Conservation (phyloP, 2,888 invertebrate species). For the Drosophila acutilabella region DNA sequence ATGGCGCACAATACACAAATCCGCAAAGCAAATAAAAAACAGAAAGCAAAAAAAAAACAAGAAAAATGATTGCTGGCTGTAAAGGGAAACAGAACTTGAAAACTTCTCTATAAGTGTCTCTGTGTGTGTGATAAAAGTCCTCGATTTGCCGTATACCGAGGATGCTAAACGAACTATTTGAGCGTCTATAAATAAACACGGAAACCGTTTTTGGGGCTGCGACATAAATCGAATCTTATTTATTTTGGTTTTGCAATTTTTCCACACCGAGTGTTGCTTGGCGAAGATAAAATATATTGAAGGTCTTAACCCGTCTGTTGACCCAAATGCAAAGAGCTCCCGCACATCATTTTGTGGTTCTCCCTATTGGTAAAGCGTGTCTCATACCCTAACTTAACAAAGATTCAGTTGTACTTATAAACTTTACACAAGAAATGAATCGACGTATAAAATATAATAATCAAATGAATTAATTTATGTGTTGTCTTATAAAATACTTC, state of each 20-base stretch:
- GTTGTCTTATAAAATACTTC: no score
- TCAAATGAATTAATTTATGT: no score
- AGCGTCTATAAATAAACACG: conserved; percentile 74
- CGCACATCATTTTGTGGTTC: conserved; percentile 61
- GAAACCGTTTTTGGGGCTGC: conserved; percentile 51
- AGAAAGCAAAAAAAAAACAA: conserved; percentile 33
- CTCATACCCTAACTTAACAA: conserved; percentile 42
- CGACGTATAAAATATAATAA: no score
- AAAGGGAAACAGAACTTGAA: conserved; percentile 45
- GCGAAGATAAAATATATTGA: conserved; percentile 77
- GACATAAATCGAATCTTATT: conserved; percentile 80
- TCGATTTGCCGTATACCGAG: conserved; percentile 18
- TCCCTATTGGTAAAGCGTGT: conserved; percentile 30
- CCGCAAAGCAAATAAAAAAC: conserved; percentile 69
- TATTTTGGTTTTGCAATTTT: conserved; percentile 75
- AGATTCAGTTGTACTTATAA: background rate
- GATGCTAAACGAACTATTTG: conserved; percentile 73
- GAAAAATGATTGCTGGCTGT: conserved; percentile 67
- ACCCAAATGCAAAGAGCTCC: conserved; percentile 38
- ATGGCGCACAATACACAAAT: conserved; percentile 69
- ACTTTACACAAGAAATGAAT: background rate
- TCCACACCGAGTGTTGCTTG: conserved; percentile 66
- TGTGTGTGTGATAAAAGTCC: conserved; percentile 52
- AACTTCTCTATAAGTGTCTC: conserved; percentile 9
- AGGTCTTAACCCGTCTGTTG: conserved; percentile 61